Evolutionary conservation across 2,888 invertebrate genomes (phyloP).

Genomic region (Apeira syringaria): DNA sequence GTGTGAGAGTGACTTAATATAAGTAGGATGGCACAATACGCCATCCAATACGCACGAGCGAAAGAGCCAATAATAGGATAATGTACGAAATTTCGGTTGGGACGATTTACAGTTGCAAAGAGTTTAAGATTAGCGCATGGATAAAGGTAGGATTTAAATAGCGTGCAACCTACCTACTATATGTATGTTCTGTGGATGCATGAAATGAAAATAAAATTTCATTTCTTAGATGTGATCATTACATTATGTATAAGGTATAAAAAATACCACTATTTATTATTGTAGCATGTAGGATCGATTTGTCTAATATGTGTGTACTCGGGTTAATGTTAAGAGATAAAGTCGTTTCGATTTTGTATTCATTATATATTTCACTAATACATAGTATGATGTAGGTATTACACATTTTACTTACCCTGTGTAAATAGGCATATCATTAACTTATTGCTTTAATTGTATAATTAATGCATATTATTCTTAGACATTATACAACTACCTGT

Average conservation of each 20-base stretch:
- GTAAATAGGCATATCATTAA: slow-evolving; percentile 23
- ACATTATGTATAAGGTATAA: not conserved
- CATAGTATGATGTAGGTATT: slow-evolving; percentile 16
- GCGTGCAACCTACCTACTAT: too few relatives aligned
- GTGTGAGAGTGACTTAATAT: too few relatives aligned
- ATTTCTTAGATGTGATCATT: not conserved
- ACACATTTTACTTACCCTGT: slow-evolving; percentile 28
- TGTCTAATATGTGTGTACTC: slow-evolving; percentile 2
- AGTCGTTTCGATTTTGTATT: slow-evolving; percentile 17
- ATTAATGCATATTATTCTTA: not conserved
- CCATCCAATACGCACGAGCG: too few relatives aligned
- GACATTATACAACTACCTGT: not conserved
- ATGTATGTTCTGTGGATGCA: too few relatives aligned
- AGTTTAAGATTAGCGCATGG: too few relatives aligned
- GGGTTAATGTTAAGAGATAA: slow-evolving; percentile 11
- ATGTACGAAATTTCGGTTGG: too few relatives aligned
- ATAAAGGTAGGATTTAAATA: too few relatives aligned
- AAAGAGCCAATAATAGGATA: too few relatives aligned
- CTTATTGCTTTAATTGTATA: not conserved
- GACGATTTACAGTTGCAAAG: too few relatives aligned
- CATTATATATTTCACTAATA: slow-evolving; percentile 21
- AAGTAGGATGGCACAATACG: too few relatives aligned
- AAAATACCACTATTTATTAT: slow-evolving; percentile 8
- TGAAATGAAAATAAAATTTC: too few relatives aligned
- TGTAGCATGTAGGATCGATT: slow-evolving; percentile 7